Evolutionary conservation across 2,888 invertebrate species (phyloP).

Genomic region (Celastrina argiolus): DNA sequence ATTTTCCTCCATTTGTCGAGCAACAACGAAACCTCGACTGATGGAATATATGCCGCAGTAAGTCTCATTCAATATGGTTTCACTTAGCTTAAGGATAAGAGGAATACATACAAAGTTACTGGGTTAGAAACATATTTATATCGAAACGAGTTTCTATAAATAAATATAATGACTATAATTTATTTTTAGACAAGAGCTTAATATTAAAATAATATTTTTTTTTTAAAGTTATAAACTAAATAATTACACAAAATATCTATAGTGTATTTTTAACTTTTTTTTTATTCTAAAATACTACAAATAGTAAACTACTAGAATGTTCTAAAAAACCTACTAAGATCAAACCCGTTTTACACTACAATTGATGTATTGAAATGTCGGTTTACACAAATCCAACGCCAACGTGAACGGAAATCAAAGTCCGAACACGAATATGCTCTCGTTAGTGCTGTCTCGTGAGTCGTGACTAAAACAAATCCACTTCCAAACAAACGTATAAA

Average conservation of each 20-base stretch:
- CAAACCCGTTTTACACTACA: neutral
- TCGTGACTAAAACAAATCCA: neutral
- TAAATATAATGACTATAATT: too few species aligned
- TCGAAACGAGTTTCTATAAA: too few species aligned
- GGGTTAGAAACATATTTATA: too few species aligned
- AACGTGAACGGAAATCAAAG: neutral
- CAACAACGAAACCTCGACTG: slow-evolving; percentile 23
- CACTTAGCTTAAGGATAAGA: too few species aligned
- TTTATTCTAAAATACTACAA: too few species aligned
- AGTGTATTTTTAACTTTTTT: too few species aligned
- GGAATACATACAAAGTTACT: too few species aligned
- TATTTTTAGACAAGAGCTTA: too few species aligned
- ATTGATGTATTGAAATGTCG: slow-evolving; percentile 28
- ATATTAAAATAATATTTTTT: neutral
- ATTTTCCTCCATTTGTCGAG: slow-evolving; percentile 36
- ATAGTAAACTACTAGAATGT: too few species aligned
- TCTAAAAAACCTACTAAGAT: neutral
- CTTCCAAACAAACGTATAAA: neutral
- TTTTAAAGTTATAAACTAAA: too few species aligned
- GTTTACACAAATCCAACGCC: slow-evolving; percentile 30
- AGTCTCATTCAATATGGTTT: too few species aligned
- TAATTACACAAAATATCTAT: too few species aligned
- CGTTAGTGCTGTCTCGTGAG: neutral
- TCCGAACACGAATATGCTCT: slow-evolving; percentile 10
- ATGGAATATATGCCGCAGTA: neutral